A percentile compares a stretch with the other conserved stretches of the same genome.
Evolutionary conservation across 2,797 vertebrate genomes (phyloP).

Genomic region (Naso thynnoides): DNA sequence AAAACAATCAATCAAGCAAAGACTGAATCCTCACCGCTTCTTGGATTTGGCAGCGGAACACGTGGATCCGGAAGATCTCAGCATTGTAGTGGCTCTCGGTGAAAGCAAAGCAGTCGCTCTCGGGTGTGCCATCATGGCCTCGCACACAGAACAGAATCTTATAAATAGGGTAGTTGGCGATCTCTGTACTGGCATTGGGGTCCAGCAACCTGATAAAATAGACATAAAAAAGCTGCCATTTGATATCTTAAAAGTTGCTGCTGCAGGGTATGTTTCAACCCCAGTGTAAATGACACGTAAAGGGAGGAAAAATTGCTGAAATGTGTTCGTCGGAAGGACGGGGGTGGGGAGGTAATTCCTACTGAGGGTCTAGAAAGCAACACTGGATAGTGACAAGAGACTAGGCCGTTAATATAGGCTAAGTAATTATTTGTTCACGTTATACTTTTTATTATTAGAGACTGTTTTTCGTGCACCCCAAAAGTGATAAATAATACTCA

Average conservation of each 20-base stretch:
- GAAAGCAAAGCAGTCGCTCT: conserved; percentile 99
- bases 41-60: conserved; percentile 99
- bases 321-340: too few relatives aligned
- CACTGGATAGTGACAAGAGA: too few relatives aligned
- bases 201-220: conserved; percentile 90
- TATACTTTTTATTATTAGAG: too few relatives aligned
- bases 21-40: conserved; percentile 91
- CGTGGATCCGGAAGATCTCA: conserved; percentile 99
- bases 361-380: too few relatives aligned
- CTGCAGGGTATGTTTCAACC: background rate
- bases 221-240: background rate
- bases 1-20: background rate
- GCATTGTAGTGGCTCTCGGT: conserved; percentile 99
- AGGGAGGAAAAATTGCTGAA: too few relatives aligned
- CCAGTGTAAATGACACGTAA: too few relatives aligned
- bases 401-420: too few relatives aligned
- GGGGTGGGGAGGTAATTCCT: too few relatives aligned
- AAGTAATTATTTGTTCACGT: too few relatives aligned
- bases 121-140: conserved; percentile 94
- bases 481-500: too few relatives aligned
- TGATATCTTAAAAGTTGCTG: background rate
- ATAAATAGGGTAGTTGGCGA: conserved; percentile 98
- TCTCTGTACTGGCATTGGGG: conserved; percentile 94
- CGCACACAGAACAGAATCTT: conserved; percentile 99
- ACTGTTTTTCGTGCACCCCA: too few relatives aligned